phyloP scores from a whole-genome alignment of 2,888 invertebrate species.

The Gari tellinella region DNA sequence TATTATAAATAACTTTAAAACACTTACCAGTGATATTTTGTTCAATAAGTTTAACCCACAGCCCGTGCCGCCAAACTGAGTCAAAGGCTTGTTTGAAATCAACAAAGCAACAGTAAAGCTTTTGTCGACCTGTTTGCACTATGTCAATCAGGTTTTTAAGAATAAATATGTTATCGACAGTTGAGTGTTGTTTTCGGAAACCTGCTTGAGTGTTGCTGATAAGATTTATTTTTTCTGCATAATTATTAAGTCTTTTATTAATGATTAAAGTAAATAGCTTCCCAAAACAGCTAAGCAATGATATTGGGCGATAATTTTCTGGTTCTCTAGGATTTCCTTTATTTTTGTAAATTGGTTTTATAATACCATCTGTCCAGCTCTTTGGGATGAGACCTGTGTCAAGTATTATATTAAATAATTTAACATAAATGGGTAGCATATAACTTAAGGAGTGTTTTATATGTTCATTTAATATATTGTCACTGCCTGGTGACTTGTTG shows the following conservation, averaged over 20 bases:
- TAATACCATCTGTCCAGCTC: constrained; percentile 5
- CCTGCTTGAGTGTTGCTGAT: constrained; percentile 6
- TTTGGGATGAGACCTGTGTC: not conserved
- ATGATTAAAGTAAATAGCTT: constrained; percentile 13
- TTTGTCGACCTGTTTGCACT: constrained; percentile 11
- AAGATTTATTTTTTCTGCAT: constrained; percentile 5
- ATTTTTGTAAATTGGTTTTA: constrained; percentile 5
- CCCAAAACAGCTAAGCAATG: constrained; percentile 6
- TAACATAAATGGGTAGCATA: not conserved
- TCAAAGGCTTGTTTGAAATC: constrained; percentile 37
- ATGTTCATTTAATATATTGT: constrained; percentile 7
- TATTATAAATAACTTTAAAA: constrained; percentile 29
- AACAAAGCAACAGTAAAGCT: constrained; percentile 33
- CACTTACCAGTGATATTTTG: constrained; percentile 21
- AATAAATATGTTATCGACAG: constrained; percentile 29
- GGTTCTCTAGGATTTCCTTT: constrained; percentile 3
- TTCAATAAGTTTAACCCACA: constrained; percentile 20
- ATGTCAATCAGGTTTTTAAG: constrained; percentile 21
- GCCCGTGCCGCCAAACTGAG: constrained; percentile 30
- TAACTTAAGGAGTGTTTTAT: not conserved
- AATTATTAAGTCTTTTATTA: not conserved
- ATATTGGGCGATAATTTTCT: constrained; percentile 4
- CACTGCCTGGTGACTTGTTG: constrained; percentile 1
- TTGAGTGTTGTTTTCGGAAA: constrained; percentile 22
- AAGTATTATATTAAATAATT: constrained; percentile 6